Base-by-base conservation (phyloP, 2,797 vertebrate species). In the Crocodylus rhombifer region DNA sequence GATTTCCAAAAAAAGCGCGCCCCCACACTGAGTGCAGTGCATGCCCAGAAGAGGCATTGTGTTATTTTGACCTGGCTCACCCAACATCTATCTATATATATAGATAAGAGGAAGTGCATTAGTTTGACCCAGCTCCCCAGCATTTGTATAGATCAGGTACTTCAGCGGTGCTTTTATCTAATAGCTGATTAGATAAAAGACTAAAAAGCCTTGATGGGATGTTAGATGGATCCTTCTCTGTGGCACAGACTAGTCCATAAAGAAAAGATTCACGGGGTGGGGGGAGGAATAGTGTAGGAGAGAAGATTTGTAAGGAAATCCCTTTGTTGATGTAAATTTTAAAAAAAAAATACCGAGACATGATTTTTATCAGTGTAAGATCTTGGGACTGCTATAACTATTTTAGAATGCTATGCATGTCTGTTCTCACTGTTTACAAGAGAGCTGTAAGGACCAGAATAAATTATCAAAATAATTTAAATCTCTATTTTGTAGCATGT, bases 401-500 rank as follows among this genome's bases (percentile, higher is more conserved):
- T 71, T 69, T 76, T 18, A 12, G 63, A 86, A 55, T 84, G 76
- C 51, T 75, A 23, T 25, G 3, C 60, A 8, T 63, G 60, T 28
- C 13, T 63, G 36, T 36, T 63, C 65, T 87, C 0, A 0, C n/a
- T 77, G 25, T 26, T 91, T 16, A 17, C 62, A 33, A 58, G 7
- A 87, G 65, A 80, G 64, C 89, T 80, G 1, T 64, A 92, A 76
- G 64, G 92, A 83, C 87, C 82, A 60, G 28, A 80, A 63, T 73
- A 42, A 71, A 51, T 42, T 71, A 51, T 67, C 58, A 62, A 89
- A 81, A 76, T 7, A 4, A 85, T 2, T 14, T 51, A 86, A 71
- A 42, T 81, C 56, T 69, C 73, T 78, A 2, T 30, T 95, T 75
- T 78, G 26, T 60, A 91, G 74, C 74, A 87, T 51, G 23, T 0